Percentiles rank a stretch among this genome's conserved stretches.
Conservation (phyloP, 1,140 invertebrate genomes). For the Harpegnathos saltator region DNA sequence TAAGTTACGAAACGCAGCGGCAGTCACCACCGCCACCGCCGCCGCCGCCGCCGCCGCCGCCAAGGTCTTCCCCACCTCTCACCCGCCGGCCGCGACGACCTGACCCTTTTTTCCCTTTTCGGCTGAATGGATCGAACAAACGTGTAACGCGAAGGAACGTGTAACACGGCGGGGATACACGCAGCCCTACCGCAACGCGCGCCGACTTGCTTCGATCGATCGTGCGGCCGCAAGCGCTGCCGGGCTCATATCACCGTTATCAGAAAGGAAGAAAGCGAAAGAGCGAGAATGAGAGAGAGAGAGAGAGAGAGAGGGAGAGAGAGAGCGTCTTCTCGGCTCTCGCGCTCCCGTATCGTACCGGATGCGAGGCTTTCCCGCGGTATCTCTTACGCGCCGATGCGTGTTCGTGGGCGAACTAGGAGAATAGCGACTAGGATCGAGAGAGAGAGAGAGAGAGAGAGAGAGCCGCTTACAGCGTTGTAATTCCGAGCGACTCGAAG, state of each 20-base stretch:
- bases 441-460: background rate
- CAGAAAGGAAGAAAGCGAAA: too few species aligned
- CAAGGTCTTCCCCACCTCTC: constrained; percentile 60
- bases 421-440: constrained; percentile 14
- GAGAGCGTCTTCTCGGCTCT: too few species aligned
- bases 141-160: constrained; percentile 52
- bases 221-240: constrained; percentile 6
- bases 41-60: constrained; percentile 63
- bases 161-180: constrained; percentile 39
- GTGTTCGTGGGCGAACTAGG: background rate
- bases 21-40: constrained; percentile 47
- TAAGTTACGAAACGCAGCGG: constrained; percentile 73
- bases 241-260: constrained; percentile 55
- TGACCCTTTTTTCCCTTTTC: constrained; percentile 74
- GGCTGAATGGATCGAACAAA: constrained; percentile 62
- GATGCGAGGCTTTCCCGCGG: constrained; percentile 26
- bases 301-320: too few species aligned
- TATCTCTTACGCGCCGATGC: constrained; percentile 42
- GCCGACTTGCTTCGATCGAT: constrained; percentile 54
- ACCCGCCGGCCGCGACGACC: constrained; percentile 13
- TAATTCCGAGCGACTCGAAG: background rate
- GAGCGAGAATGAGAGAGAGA: too few species aligned
- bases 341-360: background rate
- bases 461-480: background rate
- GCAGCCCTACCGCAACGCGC: constrained; percentile 69